Evolutionary conservation across 2,888 invertebrate species (phyloP), one percentile per base, ranked within the genome.

Genomic region (Nemotelus nigrinus): DNA sequence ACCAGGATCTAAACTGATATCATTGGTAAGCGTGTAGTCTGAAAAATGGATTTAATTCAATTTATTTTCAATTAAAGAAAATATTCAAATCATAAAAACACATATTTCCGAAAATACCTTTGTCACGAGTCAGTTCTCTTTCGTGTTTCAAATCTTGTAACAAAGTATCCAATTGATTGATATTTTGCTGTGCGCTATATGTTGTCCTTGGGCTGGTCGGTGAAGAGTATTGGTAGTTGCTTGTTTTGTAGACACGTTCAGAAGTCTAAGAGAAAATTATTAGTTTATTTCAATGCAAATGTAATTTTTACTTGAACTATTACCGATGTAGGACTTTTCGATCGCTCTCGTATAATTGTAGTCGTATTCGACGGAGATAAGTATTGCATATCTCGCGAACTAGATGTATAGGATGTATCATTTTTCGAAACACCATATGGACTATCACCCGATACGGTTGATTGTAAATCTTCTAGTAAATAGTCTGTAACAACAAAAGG

Each of bases 151-250:
- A 87, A 85, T 94, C 94, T 81, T 93, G 93, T 76, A 94, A 88
- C 70, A 94, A 87, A 0, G 92, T 92, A 85, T 94, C 94, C 83
- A 94, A 86, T 85, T 94, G 93, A 82, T 92, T 93, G 67, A 93
- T 92, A 83, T 93, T 93, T 83, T 92, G 89, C 81, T 85, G 83
- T 43, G 82, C 77, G 43, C 83, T 80, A 47, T 50, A 53, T 67
- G 58, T 68, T 39, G 43, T 77, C n/a, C 41, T 60, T 77, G 67
- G 74, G 78, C 83, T 83, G 64, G 83, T 84, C 0, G 84, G 79
- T 77, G 82, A 82, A 43, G 86, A 85, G 81, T 87, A 87, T 82
- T 87, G 85, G 80, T 87, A 87, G 45, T 84, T 84, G 71, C 86
- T 83, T 76, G 86, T 85, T 78, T 87, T 86, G 75, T 86, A 87